Conservation (phyloP, 1,140 invertebrate genomes). For the Drosophila mojavensis region DNA sequence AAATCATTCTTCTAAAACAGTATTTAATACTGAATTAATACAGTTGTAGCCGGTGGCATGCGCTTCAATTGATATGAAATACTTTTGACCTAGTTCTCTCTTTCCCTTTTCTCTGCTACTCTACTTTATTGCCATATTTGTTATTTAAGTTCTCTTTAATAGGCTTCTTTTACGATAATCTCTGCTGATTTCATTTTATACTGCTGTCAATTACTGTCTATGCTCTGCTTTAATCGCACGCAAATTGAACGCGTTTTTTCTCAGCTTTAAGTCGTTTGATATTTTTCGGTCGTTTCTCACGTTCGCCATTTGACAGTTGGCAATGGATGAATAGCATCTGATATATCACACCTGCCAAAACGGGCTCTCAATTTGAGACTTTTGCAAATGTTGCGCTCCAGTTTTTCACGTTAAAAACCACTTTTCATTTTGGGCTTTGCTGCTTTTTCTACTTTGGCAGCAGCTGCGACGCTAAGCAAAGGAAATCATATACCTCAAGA, state of each 20-base stretch:
- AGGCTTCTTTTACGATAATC: too few relatives aligned
- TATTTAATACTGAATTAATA: conserved; percentile 44
- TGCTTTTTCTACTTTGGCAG: conserved; percentile 23
- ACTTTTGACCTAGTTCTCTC: conserved; percentile 7
- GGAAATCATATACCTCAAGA: neutral
- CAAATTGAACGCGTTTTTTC: conserved; percentile 26
- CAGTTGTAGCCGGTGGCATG: conserved; percentile 55
- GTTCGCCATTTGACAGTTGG: neutral
- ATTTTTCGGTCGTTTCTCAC: conserved; percentile 34
- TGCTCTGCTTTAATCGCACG: conserved; percentile 30
- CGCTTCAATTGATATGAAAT: conserved; percentile 17
- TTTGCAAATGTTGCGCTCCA: conserved; percentile 59
- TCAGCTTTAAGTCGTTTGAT: conserved; percentile 55
- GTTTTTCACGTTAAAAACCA: conserved; percentile 43
- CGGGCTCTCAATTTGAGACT: conserved; percentile 22
- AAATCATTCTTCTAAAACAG: too few relatives aligned
- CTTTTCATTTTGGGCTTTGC: conserved; percentile 8
- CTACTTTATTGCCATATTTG: conserved; percentile 10
- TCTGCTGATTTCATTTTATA: neutral
- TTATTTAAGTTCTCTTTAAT: too few relatives aligned
- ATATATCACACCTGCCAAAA: conserved; percentile 47
- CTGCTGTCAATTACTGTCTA: conserved; percentile 20
- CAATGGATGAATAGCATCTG: conserved; percentile 6
- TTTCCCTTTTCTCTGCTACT: neutral
- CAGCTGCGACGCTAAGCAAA: conserved; percentile 30